Conservation (phyloP, 2,113 vertebrate species). For the Rhegmatorhina hoffmannsi region DNA sequence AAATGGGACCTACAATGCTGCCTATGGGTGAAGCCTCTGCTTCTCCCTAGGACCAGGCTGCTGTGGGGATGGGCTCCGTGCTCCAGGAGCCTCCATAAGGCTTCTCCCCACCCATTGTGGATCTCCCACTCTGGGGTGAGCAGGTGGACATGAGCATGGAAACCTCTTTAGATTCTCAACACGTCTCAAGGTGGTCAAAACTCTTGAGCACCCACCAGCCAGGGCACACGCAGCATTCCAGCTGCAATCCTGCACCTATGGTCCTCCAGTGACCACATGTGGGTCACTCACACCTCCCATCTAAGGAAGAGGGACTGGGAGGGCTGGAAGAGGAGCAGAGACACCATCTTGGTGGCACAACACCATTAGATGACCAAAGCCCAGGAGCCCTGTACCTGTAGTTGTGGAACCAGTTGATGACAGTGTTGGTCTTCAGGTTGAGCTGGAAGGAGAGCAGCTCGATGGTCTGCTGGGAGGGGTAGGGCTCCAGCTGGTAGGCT, state of each 20-base stretch:
- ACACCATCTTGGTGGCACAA: background rate
- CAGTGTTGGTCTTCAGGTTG: constrained; percentile 96
- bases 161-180: background rate
- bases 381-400: constrained; percentile 77
- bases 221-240: rapidly evolving
- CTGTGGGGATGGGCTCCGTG: background rate
- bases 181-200: background rate
- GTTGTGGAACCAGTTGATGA: constrained; percentile 99
- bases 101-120: rapidly evolving
- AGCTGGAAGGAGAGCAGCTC: constrained; percentile 93
- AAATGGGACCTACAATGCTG: rapidly evolving
- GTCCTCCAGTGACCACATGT: rapidly evolving
- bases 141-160: background rate
- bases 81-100: background rate
- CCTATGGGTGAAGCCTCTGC: background rate
- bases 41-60: background rate
- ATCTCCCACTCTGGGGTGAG: rapidly evolving
- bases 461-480: constrained; percentile 97
- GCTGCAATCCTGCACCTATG: background rate
- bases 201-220: background rate
- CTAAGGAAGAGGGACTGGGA: background rate
- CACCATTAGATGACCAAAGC: background rate
- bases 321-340: background rate
- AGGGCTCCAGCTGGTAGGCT: constrained; percentile 94
- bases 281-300: background rate